These are phyloP conservation scores for Gymnocypris eckloni DNA, from an alignment of 2,797 vertebrate species.

Conservation along the genomic window DNA sequence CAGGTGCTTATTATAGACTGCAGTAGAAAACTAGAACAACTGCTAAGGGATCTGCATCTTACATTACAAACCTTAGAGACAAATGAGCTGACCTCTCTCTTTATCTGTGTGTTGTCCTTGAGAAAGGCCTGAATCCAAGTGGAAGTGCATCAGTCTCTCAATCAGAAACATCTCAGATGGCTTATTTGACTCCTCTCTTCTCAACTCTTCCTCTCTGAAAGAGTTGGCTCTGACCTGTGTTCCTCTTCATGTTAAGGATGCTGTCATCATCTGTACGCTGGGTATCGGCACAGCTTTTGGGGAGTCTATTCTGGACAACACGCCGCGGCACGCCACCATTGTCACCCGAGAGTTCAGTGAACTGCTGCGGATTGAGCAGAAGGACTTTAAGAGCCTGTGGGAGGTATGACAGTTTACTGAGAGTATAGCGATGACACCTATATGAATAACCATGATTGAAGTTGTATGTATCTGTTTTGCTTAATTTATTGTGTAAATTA, in stretches of 20 bases:
- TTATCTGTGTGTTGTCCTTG: neutral
- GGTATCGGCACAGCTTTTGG: slow-evolving; percentile 95
- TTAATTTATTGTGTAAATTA: neutral
- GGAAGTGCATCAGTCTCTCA: neutral
- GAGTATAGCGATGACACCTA: neutral
- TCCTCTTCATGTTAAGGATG: slow-evolving; percentile 81
- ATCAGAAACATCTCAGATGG: neutral
- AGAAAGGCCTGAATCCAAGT: neutral
- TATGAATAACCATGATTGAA: neutral
- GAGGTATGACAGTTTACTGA: slow-evolving; percentile 81
- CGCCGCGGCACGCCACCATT: slow-evolving; percentile 95
- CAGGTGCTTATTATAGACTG: slow-evolving; percentile 31
- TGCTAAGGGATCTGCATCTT: neutral
- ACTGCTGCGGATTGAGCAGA: slow-evolving; percentile 93
- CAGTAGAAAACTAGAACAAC: slow-evolving; percentile 24
- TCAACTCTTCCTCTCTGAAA: neutral
- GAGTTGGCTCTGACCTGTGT: neutral
- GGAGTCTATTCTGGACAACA: slow-evolving; percentile 97
- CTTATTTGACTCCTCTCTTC: neutral
- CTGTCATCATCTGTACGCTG: slow-evolving; percentile 94
- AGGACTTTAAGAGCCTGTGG: slow-evolving; percentile 95
- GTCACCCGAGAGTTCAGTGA: slow-evolving; percentile 92
- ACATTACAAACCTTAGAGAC: neutral
- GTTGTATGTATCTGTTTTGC: neutral
- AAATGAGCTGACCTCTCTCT: neutral